Conservation (phyloP, 2,888 invertebrate genomes). For the Scelioninae gen. 1 region DNA sequence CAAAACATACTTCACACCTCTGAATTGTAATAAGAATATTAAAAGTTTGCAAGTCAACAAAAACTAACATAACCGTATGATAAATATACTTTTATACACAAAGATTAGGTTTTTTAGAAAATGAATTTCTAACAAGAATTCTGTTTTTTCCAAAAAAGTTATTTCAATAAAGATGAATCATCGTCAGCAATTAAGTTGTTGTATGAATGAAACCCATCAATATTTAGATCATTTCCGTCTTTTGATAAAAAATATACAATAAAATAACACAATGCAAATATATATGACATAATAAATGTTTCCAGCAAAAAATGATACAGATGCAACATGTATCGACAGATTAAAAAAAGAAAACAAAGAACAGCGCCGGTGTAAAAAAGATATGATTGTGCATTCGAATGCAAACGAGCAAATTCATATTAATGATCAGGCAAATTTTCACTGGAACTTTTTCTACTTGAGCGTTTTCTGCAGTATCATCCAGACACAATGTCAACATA, state of each 20-base stretch:
- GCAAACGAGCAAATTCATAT: conserved; percentile 79
- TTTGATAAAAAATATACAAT: conserved; percentile 18
- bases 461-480: conserved; percentile 69
- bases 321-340: conserved; percentile 31
- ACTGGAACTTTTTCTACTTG: conserved; percentile 61
- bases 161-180: conserved; percentile 26
- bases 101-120: too few species aligned
- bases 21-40: too few species aligned
- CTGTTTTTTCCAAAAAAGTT: not conserved
- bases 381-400: conserved; percentile 56
- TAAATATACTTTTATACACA: too few species aligned
- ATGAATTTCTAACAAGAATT: too few species aligned
- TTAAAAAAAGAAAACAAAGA: conserved; percentile 35
- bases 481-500: conserved; percentile 40
- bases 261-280: conserved; percentile 6
- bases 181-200: conserved; percentile 17
- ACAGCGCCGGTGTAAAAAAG: conserved; percentile 34
- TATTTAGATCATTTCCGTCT: conserved; percentile 34
- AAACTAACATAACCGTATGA: too few species aligned
- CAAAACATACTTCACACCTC: not conserved
- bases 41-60: too few species aligned
- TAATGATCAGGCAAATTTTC: conserved; percentile 80
- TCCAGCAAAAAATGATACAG: conserved; percentile 22
- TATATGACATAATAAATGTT: conserved; percentile 30
- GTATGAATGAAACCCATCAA: conserved; percentile 5